These are phyloP conservation scores for Acholoe squamosa DNA, from an alignment of 2,888 invertebrate genomes.

Conservation along the genomic window DNA sequence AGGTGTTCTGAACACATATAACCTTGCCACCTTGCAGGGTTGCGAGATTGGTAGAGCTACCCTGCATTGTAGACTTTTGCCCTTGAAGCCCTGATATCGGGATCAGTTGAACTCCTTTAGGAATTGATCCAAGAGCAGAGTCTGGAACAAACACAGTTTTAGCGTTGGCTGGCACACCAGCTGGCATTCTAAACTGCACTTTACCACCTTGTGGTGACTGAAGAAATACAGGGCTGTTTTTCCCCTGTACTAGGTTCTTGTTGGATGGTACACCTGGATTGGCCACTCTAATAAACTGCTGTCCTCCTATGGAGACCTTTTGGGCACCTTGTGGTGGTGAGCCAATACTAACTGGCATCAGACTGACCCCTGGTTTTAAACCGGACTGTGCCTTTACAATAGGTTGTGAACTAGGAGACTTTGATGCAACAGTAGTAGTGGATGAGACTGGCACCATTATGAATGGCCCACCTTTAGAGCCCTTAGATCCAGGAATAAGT, in stretches of 20 bases:
- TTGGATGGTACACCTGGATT: neutral
- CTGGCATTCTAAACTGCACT: neutral
- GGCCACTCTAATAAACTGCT: neutral
- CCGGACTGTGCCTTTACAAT: neutral
- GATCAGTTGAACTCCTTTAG: slow-evolving; percentile 23
- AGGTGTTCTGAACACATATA: neutral
- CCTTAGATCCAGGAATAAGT: neutral
- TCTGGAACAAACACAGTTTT: slow-evolving; percentile 30
- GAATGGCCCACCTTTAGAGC: slow-evolving; percentile 9
- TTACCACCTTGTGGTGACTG: neutral
- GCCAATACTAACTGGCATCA: neutral
- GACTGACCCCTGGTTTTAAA: neutral
- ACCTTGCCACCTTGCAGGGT: slow-evolving; percentile 47
- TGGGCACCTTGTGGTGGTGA: neutral
- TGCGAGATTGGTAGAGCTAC: neutral
- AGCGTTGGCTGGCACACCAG: neutral
- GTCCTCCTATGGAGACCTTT: neutral
- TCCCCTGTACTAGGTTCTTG: neutral
- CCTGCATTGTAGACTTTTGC: neutral
- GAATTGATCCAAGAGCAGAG: slow-evolving; percentile 40
- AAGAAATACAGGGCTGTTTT: neutral
- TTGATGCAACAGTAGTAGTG: neutral
- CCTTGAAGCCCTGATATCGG: neutral
- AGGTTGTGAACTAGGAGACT: neutral
- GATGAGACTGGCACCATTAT: slow-evolving; percentile 47